Percentiles rank a stretch among this genome's conserved stretches.
These are phyloP conservation scores for Rana temporaria DNA, from an alignment of 2,113 vertebrate genomes.

Conservation along the genomic window DNA sequence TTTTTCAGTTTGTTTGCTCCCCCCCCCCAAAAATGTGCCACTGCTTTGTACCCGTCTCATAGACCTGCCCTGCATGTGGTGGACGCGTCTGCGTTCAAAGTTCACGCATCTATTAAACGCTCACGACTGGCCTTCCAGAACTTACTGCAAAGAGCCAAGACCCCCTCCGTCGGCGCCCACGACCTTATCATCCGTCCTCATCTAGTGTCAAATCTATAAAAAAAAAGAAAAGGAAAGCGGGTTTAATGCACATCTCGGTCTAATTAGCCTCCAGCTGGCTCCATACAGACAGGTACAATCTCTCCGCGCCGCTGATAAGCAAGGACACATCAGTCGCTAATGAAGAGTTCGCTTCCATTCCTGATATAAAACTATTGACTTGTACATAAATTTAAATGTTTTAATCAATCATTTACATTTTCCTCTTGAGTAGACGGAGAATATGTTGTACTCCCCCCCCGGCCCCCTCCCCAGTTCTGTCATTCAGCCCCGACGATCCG, in stretches of 20 bases:
- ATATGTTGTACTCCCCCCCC: not conserved
- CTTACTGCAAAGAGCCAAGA: not conserved
- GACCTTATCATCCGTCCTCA: constrained; percentile 26
- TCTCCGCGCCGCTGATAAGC: constrained; percentile 7
- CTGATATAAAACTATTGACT: constrained; percentile 35
- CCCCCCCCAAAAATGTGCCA: no score
- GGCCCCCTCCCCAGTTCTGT: not conserved
- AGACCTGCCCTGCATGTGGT: no score
- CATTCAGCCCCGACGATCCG: constrained; percentile 12
- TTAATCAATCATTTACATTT: constrained; percentile 51
- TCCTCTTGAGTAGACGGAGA: constrained; percentile 6
- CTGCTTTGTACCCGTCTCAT: no score
- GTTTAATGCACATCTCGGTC: not conserved
- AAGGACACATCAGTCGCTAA: constrained; percentile 32
- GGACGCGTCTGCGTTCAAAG: no score
- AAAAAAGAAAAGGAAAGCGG: not conserved
- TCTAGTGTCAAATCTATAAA: constrained; percentile 3
- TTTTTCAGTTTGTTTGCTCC: no score
- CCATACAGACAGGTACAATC: constrained; percentile 14
- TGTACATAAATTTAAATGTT: constrained; percentile 53
- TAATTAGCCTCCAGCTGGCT: constrained; percentile 40
- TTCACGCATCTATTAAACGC: no score
- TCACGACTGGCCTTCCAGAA: no score
- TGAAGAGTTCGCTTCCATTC: constrained; percentile 13
- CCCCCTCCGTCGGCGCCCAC: not conserved